phyloP scores from a whole-genome alignment of 23 tunicate species.

The Diplosoma virens region DNA sequence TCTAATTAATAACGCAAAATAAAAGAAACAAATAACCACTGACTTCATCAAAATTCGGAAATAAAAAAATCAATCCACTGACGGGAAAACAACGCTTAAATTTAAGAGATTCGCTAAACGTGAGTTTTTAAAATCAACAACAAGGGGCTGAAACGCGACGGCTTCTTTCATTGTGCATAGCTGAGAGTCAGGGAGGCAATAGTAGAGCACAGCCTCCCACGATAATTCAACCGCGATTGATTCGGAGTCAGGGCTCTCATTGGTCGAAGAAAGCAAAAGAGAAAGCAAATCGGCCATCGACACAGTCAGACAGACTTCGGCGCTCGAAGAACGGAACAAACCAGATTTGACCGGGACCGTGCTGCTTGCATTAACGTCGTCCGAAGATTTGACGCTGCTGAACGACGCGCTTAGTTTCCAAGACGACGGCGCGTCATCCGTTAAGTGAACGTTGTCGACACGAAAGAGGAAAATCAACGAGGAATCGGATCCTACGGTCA shows the following conservation, averaged over 20 bases:
- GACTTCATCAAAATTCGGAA: too few species aligned
- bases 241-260: not conserved
- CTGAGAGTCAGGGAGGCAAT: constrained; percentile 29
- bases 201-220: constrained; percentile 44
- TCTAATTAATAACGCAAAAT: too few species aligned
- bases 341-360: constrained; percentile 4
- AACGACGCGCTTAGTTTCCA: constrained; percentile 43
- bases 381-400: not conserved
- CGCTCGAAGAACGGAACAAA: not conserved
- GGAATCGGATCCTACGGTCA: not conserved
- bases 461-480: not conserved
- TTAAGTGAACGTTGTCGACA: constrained; percentile 30
- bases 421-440: constrained; percentile 46
- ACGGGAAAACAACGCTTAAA: too few species aligned
- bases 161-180: constrained; percentile 37
- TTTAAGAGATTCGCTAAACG: too few species aligned
- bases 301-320: not conserved
- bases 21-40: too few species aligned
- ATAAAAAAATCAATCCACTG: too few species aligned
- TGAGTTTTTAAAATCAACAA: not conserved
- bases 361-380: not conserved
- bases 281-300: not conserved
- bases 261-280: not conserved
- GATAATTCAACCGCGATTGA: not conserved
- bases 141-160: constrained; percentile 1